Percentiles rank a stretch among this genome's conserved stretches.
These are phyloP conservation scores for Eilema griseolum DNA, from an alignment of 2,888 invertebrate genomes.

Conservation along the genomic window DNA sequence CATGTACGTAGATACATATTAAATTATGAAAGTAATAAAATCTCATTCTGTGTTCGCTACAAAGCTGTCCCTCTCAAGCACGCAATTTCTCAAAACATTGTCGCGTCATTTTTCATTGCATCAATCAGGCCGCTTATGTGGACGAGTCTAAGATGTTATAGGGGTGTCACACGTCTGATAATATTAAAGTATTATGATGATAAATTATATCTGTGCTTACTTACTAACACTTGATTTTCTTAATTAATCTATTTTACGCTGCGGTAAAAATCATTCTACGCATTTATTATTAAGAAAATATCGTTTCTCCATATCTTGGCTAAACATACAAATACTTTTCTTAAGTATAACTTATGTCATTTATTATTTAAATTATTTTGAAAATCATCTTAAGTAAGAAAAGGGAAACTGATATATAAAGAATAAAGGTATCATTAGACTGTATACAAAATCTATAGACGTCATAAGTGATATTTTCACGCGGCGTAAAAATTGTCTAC, in stretches of 20 bases:
- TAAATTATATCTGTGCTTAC: not conserved
- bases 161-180: conserved; percentile 65
- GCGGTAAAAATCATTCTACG: not conserved
- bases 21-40: conserved; percentile 85
- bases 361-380: not conserved
- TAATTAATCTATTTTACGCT: not conserved
- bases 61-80: conserved; percentile 71
- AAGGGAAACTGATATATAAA: too few species aligned
- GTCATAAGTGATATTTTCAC: too few species aligned
- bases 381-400: not conserved
- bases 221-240: not conserved
- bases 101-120: conserved; percentile 86
- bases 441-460: too few species aligned
- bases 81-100: conserved; percentile 85
- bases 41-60: conserved; percentile 70
- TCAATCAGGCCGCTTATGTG: conserved; percentile 80
- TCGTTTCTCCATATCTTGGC: not conserved
- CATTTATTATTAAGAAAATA: not conserved
- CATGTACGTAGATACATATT: conserved; percentile 61
- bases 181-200: not conserved
- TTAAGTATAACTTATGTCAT: not conserved
- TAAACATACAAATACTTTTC: not conserved
- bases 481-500: too few species aligned
- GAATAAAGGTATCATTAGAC: too few species aligned
- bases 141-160: conserved; percentile 57